Evolutionary conservation across 92 coral and sea anemone genomes (phyloP), one percentile per base, ranked within the genome.

Genomic region (Epizoanthus illoricatus): DNA sequence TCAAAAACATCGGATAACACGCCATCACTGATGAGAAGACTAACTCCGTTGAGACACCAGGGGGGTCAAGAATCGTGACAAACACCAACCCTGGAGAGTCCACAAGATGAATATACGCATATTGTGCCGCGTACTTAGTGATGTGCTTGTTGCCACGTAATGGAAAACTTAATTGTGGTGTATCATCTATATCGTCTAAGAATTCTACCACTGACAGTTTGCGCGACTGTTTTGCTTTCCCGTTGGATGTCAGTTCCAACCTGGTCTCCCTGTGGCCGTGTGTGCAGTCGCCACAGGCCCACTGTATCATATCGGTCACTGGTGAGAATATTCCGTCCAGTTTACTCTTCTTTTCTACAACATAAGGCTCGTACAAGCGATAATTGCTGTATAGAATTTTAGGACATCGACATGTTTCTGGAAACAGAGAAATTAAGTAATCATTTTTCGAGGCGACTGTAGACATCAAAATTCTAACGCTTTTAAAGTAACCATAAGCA

Each of bases 341-440:
- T 8, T 43, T 36, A 4, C 20, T 70, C 8, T 4, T 52, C 18
- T 70, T 74, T 7, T 47, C 80, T 17, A 52, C 56, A 2, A 85
- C 69, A 58, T 92, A 92, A 16, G 97, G 97, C 16, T 92, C 88
- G 69, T 87, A 58, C 0, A 42, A 73, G 88, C 93, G 91, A 88
- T 86, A 92, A 52, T 92, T 92, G 5, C 87, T 83, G 74, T 90
- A 74, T n/a, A 92, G 68, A 16, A 81, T 84, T 47, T 85, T 80
- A 5, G 97, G 97, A 69, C 97, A 92, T 20, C 84, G 85, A 60
- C 97, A 92, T 3, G 97, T 92, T 80, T 85, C 97, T 92, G 79
- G 18, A 75, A 75, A 9, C 19, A 17, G 28, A 10, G 18, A 43
- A 42, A 16, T 6, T 23, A 42, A 28, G 13, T 64, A 71, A 71